A percentile compares a stretch with the other conserved stretches of the same genome.
Conservation (phyloP, 2,797 vertebrate species). For the Alcedo quadribrachys region DNA sequence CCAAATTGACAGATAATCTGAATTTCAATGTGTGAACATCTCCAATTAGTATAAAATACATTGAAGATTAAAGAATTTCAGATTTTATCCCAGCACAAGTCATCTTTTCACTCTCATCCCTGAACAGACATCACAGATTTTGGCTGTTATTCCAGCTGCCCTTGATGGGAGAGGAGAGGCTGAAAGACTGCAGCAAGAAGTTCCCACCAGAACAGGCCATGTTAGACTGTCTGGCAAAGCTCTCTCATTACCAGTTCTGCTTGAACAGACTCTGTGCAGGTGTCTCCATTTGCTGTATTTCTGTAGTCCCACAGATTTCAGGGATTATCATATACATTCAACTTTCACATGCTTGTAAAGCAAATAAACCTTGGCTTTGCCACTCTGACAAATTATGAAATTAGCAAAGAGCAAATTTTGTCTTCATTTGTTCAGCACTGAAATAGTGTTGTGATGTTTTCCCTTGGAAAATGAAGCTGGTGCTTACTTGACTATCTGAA, state of each 20-base stretch:
- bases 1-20: constrained; percentile 60
- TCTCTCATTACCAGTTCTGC: background rate
- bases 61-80: constrained; percentile 39
- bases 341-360: constrained; percentile 2
- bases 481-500: background rate
- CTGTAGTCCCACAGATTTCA: constrained; percentile 24
- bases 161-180: background rate
- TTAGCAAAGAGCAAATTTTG: constrained; percentile 2
- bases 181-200: background rate
- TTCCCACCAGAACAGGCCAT: background rate
- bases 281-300: background rate
- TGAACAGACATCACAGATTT: constrained; percentile 4
- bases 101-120: constrained; percentile 22
- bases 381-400: background rate
- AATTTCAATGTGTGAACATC: constrained; percentile 60
- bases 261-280: background rate
- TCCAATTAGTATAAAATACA: constrained; percentile 65
- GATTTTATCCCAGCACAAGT: constrained; percentile 15
- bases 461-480: background rate
- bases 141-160: background rate
- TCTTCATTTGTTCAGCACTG: background rate
- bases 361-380: constrained; percentile 28
- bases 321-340: constrained; percentile 4
- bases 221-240: background rate
- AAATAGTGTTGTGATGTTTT: background rate